Percentiles rank a stretch among this genome's conserved stretches.
Evolutionary conservation across 2,888 invertebrate species (phyloP).

Genomic region (Heliothis peltigera): DNA sequence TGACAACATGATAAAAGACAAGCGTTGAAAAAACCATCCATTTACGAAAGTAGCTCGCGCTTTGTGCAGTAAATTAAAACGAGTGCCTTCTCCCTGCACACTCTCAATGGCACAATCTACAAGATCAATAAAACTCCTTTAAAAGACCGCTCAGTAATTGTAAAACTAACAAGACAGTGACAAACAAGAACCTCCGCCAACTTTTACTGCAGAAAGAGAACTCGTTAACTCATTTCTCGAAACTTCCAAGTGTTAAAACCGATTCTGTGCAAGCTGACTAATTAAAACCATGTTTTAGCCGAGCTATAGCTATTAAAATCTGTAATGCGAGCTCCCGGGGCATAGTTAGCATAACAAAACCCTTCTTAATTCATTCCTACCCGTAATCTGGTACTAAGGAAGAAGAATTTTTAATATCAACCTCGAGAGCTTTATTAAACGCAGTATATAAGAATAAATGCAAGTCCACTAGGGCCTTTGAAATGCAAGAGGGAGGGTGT

Average conservation of each 20-base stretch:
- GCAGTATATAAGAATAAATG: conserved; percentile 74
- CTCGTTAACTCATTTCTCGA: conserved; percentile 62
- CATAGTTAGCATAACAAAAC: conserved; percentile 75
- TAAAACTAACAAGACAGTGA: conserved; percentile 58
- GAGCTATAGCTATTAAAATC: conserved; percentile 56
- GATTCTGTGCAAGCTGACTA: conserved; percentile 55
- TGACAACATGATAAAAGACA: no score
- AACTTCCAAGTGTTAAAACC: conserved; percentile 59
- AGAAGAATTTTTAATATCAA: conserved; percentile 86
- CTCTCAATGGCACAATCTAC: conserved; percentile 2
- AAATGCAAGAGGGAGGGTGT: conserved; percentile 61
- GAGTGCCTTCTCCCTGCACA: neutral
- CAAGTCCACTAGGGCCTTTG: conserved; percentile 76
- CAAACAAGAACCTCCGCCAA: conserved; percentile 52
- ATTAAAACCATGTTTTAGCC: conserved; percentile 65
- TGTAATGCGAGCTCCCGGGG: conserved; percentile 47
- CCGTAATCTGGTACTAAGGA: conserved; percentile 71
- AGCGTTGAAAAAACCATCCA: no score
- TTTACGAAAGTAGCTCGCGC: neutral
- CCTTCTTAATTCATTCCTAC: conserved; percentile 69
- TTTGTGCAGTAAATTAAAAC: conserved; percentile 6
- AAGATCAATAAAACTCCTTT: conserved; percentile 29
- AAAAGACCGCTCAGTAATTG: conserved; percentile 20
- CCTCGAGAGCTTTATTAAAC: conserved; percentile 83
- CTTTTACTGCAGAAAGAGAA: conserved; percentile 50